These are phyloP conservation scores for Oreocharis arfaki DNA, from an alignment of 2,113 vertebrate genomes.

Conservation along the genomic window DNA sequence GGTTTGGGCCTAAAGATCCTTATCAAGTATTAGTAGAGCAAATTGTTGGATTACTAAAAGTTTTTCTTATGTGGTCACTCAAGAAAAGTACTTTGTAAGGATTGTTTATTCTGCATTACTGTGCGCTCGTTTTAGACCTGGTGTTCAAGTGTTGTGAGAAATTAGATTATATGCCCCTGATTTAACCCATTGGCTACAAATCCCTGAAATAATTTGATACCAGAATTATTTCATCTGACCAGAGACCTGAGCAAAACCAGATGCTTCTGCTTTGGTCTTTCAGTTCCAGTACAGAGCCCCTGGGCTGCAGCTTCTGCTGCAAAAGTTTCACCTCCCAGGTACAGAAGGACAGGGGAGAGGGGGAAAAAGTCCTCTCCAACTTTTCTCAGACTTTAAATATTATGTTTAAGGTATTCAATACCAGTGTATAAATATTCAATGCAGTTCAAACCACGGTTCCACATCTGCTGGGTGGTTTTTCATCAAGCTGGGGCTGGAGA, in stretches of 20 bases:
- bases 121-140: neutral
- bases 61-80: neutral
- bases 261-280: neutral
- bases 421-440: neutral
- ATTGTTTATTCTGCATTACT: neutral
- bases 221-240: neutral
- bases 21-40: neutral
- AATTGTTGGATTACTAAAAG: fast-evolving
- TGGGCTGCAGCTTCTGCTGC: neutral
- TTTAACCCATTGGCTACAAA: neutral
- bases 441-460: neutral
- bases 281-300: neutral
- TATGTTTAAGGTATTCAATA: neutral
- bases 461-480: neutral
- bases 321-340: neutral
- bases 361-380: neutral
- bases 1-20: neutral
- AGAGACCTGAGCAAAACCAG: neutral
- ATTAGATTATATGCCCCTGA: neutral
- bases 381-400: neutral
- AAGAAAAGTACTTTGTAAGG: neutral
- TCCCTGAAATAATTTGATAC: neutral
- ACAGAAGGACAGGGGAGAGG: neutral
- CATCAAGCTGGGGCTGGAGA: neutral
- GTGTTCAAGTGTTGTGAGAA: neutral